Evolutionary conservation across 1,140 invertebrate species (phyloP), one percentile per base, ranked within the genome.

Genomic region (Solenopsis fugax): DNA sequence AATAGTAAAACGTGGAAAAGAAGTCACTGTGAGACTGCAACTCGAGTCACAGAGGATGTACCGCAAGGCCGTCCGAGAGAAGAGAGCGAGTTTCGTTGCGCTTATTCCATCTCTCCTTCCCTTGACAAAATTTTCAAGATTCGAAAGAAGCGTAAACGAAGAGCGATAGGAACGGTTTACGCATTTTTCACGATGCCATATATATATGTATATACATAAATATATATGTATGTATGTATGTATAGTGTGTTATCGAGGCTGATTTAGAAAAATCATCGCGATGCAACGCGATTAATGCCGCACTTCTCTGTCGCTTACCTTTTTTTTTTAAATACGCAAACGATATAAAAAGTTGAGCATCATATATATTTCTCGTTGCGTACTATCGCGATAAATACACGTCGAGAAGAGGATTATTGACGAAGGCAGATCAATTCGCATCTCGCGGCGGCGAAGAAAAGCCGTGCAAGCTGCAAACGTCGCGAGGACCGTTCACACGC

Each of bases 311-410:
- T 80, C 48, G 10, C 37, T 48, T 85, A 78, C 56, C 80, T 71
- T 60, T 90, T 90, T 65, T 75, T 90, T 80, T 85, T 21, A 41
- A 56, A 37, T 90, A 78, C 86, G 93, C 92, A 93, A 93, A 92
- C 92, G 88, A 92, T 93, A 94, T 93, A 94, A 94, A 93, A 94
- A 93, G 90, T 94, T 93, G 92, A 94, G 91, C 91, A 92, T 93
- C 86, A 54, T 90, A 88, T 88, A 54, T 90, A 88, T 88, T 91
- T 89, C 89, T 73, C 88, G 56, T 88, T 89, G 88, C 88, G 85
- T 84, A 60, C 67, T 77, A 88, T 87, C 24, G 85, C 24, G 21
- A 90, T 85, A 90, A 91, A 90, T 91, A 91, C 78, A 91, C 82
- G 56, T 90, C 90, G 89, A 88, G 81, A 85, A 88, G 87, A 90